A percentile compares a stretch with the other conserved stretches of the same genome.
Evolutionary conservation across 2,113 vertebrate species (phyloP).

Genomic region (Sigmodon hispidus): DNA sequence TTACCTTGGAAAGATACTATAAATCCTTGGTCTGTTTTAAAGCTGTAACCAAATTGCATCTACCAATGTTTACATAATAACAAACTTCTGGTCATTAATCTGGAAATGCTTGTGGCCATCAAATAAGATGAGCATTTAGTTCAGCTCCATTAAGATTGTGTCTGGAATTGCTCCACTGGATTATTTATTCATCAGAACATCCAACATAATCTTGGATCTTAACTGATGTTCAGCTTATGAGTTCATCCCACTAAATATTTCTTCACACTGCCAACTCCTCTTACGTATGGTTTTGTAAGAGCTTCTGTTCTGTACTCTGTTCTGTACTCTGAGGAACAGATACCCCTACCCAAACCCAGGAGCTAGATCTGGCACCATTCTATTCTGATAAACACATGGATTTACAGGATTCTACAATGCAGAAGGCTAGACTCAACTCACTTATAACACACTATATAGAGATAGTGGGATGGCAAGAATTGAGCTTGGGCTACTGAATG

Average conservation of each 20-base stretch:
- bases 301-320: no score
- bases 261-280: background rate
- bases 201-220: background rate
- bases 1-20: background rate
- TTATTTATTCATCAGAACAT: background rate
- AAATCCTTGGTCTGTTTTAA: background rate
- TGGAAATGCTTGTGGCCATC: background rate
- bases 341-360: background rate
- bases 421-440: background rate
- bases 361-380: background rate
- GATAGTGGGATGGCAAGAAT: background rate
- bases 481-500: background rate
- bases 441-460: background rate
- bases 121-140: background rate
- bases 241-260: background rate
- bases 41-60: background rate
- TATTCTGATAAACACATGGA: background rate
- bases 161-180: background rate
- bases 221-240: background rate
- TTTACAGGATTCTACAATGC: background rate
- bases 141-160: background rate
- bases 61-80: background rate
- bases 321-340: background rate
- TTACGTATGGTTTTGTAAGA: background rate
- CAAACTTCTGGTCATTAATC: background rate